These are phyloP conservation scores for Pseudomyrmex sp. DNA, from an alignment of 1,140 invertebrate genomes.

Conservation along the genomic window DNA sequence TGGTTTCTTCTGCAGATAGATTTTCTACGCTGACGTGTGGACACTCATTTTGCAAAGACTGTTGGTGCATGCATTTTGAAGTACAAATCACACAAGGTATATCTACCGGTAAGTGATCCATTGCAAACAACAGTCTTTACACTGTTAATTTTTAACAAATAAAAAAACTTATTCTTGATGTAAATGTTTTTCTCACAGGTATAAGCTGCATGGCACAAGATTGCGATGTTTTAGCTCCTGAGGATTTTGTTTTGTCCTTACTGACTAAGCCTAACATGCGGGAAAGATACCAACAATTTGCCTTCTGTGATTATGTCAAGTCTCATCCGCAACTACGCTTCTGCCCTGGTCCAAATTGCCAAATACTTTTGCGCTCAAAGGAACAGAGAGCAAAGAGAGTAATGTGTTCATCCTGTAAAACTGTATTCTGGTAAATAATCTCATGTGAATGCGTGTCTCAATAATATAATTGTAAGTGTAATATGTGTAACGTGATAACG, in stretches of 20 bases:
- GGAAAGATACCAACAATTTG: constrained; percentile 97
- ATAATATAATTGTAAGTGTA: not conserved
- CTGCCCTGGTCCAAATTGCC: constrained; percentile 98
- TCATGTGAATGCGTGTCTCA: not conserved
- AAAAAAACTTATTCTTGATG: not conserved
- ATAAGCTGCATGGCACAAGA: constrained; percentile 98
- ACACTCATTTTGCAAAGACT: constrained; percentile 97
- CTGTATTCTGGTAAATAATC: constrained; percentile 90
- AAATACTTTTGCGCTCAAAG: constrained; percentile 92
- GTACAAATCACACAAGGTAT: constrained; percentile 96
- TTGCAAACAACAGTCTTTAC: not conserved
- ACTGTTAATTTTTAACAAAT: not conserved
- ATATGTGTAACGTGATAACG: not conserved
- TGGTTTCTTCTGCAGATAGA: constrained; percentile 85
- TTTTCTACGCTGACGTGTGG: constrained; percentile 94
- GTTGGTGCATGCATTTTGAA: constrained; percentile 98
- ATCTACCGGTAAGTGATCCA: constrained; percentile 86
- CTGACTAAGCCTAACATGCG: constrained; percentile 92
- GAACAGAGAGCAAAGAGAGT: constrained; percentile 93
- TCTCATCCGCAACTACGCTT: constrained; percentile 96
- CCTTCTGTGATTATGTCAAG: constrained; percentile 98
- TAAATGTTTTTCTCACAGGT: constrained; percentile 83
- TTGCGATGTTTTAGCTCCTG: constrained; percentile 96
- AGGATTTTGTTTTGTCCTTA: constrained; percentile 97
- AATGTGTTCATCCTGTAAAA: constrained; percentile 92